Conservation (phyloP, 2,113 vertebrate genomes). For the Steatornis caripensis region DNA sequence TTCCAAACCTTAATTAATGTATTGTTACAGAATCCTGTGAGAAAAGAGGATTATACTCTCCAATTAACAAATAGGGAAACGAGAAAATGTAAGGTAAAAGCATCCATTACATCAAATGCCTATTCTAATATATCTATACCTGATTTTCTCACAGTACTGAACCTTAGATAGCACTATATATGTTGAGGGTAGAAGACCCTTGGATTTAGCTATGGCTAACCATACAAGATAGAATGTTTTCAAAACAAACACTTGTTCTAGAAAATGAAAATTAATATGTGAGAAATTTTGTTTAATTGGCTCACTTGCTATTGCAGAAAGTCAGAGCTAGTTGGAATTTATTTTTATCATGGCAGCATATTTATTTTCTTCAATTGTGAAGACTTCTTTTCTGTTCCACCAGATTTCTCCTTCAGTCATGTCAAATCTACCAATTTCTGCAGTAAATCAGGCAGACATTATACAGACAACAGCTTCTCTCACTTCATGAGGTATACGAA, state of each 20-base stretch:
- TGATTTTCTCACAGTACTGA: neutral
- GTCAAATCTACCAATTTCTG: neutral
- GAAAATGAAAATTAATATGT: neutral
- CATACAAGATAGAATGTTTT: neutral
- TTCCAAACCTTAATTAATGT: constrained; percentile 34
- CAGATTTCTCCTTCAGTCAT: neutral
- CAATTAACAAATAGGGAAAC: neutral
- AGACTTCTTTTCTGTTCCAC: neutral
- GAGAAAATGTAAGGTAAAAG: neutral
- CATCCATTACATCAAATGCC: neutral
- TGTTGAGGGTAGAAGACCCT: neutral
- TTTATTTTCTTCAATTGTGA: neutral
- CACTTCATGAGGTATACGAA: neutral
- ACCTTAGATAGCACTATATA: neutral
- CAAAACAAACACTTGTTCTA: neutral
- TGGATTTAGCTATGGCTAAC: neutral
- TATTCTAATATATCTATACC: neutral
- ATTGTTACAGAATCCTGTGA: neutral
- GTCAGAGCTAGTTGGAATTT: neutral
- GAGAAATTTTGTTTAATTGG: neutral
- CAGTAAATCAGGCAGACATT: neutral
- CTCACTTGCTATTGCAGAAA: neutral
- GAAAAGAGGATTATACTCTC: constrained; percentile 14
- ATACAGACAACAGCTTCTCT: neutral
- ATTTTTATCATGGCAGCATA: neutral